Base-by-base conservation (phyloP, 1,140 invertebrate genomes). In the Neodiprion pinetum region DNA sequence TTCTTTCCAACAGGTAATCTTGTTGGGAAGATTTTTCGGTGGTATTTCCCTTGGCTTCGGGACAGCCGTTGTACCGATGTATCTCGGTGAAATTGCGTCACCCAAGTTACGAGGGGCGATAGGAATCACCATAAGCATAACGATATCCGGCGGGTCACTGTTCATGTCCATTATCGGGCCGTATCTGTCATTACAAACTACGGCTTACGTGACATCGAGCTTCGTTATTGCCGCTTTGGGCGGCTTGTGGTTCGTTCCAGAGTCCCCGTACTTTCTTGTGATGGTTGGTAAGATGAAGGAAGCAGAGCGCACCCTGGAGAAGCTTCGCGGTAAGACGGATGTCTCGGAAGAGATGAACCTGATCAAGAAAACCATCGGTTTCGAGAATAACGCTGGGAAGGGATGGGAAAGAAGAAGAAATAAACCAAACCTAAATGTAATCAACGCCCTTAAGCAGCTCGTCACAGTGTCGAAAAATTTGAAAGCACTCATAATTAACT, bases 41-140 rank as follows among this genome's bases (percentile, higher is more conserved):
- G 94, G 93, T 1, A 79, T 94, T 1, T 89, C 92, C 1, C 86
- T 93, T 61, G 93, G 93, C 14, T 90, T 92, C 9, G 88, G 92
- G 2, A 91, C 92, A 71, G 91, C 92, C 14, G 87, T 89, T 1
- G 88, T 89, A 0, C 91, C 91, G 3, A 91, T 93, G 85, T 93
- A 93, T 80, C 80, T 94, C 21, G 90, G 90, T 74, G 91, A 93
- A 88, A 89, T 94, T 75, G 86, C 93, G 74, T 90, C 92, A 28
- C 84, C 90, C 79, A 86, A 90, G 69, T 89, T 92, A 8, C 84
- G 94, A 40, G 94, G 94, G 2, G 87, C 90, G 7, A 90, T 92
- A 78, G 90, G 91, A 0, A 89, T 92, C 3, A 86, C 91, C 9
- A 90, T 91, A 23, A 91, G 91, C 67, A 89, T 93, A 0, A 85